These are phyloP conservation scores for Elegia similella DNA, from an alignment of 2,888 invertebrate genomes.

Conservation along the genomic window DNA sequence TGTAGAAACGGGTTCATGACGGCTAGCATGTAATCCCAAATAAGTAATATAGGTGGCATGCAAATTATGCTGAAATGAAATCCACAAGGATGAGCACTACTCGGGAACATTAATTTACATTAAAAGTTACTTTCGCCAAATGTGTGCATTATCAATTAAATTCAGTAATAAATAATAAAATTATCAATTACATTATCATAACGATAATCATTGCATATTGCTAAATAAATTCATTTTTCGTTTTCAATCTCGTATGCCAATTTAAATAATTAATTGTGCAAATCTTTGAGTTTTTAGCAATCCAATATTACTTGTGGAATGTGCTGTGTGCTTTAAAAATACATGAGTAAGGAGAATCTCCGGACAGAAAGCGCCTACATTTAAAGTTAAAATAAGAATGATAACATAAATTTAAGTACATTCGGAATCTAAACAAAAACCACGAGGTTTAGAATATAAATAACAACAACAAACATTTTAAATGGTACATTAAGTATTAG, in stretches of 20 bases:
- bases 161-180: too few relatives aligned
- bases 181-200: too few relatives aligned
- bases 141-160: too few relatives aligned
- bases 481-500: conserved; percentile 72
- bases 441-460: conserved; percentile 41
- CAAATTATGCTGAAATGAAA: background rate
- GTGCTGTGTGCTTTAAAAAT: conserved; percentile 17
- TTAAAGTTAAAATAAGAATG: conserved; percentile 37
- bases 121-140: background rate
- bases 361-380: conserved; percentile 44
- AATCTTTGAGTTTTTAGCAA: too few relatives aligned
- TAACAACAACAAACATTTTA: conserved; percentile 55
- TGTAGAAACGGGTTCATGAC: too few relatives aligned
- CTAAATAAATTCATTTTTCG: too few relatives aligned
- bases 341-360: conserved; percentile 32
- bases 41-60: background rate
- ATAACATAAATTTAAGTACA: conserved; percentile 52
- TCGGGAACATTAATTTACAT: background rate
- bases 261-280: too few relatives aligned
- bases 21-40: too few relatives aligned
- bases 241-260: too few relatives aligned
- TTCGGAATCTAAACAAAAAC: conserved; percentile 36
- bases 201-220: too few relatives aligned
- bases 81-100: background rate
- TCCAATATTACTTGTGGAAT: too few relatives aligned